phyloP scores from a whole-genome alignment of 2,888 invertebrate species.

The Perizoma affinitatum region DNA sequence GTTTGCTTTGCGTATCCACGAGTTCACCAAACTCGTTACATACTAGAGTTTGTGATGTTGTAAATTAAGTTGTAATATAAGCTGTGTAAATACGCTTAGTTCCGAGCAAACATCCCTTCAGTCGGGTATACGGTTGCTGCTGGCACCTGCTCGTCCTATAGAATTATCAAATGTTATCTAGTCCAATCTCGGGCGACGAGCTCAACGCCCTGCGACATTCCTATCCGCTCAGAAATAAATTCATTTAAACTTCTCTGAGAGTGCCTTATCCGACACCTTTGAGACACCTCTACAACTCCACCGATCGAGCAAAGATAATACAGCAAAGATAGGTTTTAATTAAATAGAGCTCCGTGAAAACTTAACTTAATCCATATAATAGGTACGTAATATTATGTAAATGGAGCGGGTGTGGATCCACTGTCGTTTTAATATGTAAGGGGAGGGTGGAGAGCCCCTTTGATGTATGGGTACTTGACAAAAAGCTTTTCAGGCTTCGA shows the following conservation, averaged over 20 bases:
- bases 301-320: constrained; percentile 36
- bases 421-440: constrained; percentile 41
- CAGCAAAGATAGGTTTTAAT: constrained; percentile 45
- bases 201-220: constrained; percentile 60
- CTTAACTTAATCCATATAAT: constrained; percentile 33
- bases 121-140: constrained; percentile 53
- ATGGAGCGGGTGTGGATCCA: constrained; percentile 31
- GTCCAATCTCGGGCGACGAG: constrained; percentile 42
- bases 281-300: constrained; percentile 27
- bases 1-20: constrained; percentile 44
- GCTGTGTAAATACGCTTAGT: constrained; percentile 59
- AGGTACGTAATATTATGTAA: constrained; percentile 32
- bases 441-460: constrained; percentile 49
- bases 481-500: constrained; percentile 48
- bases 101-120: constrained; percentile 57
- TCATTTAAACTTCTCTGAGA: constrained; percentile 43
- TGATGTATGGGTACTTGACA: constrained; percentile 51
- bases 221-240: constrained; percentile 49
- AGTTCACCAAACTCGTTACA: constrained; percentile 46
- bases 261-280: constrained; percentile 41
- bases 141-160: constrained; percentile 51
- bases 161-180: constrained; percentile 63
- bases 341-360: constrained; percentile 43
- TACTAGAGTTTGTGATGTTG: constrained; percentile 48
- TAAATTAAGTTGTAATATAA: constrained; percentile 57